Conservation (phyloP, 1,140 invertebrate genomes). For the Bacillus rossius region DNA sequence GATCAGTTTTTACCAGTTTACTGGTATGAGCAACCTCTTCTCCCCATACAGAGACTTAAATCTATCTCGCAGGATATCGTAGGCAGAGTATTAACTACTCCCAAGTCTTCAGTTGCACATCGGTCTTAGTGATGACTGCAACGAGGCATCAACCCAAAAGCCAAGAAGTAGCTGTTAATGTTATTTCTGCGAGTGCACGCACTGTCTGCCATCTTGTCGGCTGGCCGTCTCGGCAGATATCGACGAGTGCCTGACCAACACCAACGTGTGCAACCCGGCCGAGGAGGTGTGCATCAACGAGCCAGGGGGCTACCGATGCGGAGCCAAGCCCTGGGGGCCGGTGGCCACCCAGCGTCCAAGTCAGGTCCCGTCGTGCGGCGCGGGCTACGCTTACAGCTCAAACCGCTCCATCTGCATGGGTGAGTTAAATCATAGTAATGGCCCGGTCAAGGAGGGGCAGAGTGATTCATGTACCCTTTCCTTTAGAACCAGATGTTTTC, state of each 20-base stretch:
- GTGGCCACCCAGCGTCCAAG: slow-evolving; percentile 11
- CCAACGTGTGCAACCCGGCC: slow-evolving; percentile 32
- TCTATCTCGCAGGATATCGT: no score
- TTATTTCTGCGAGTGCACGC: no score
- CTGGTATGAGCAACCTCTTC: no score
- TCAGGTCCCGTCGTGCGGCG: slow-evolving; percentile 31
- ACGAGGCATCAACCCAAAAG: no score
- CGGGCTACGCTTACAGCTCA: slow-evolving; percentile 35
- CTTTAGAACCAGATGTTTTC: background rate
- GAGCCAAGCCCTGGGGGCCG: background rate
- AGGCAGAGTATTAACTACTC: no score
- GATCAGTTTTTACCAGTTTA: no score
- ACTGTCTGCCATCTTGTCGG: no score
- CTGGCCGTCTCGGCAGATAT: slow-evolving; percentile 6
- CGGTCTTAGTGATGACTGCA: no score
- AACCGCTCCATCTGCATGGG: slow-evolving; percentile 23
- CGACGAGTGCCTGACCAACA: slow-evolving; percentile 19
- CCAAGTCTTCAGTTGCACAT: no score
- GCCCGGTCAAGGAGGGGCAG: background rate
- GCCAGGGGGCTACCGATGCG: slow-evolving; percentile 50
- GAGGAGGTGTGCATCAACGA: slow-evolving; percentile 50
- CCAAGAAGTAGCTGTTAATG: no score
- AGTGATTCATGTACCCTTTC: background rate
- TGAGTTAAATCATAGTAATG: slow-evolving; percentile 16
- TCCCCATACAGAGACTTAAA: no score